Percentiles rank a stretch among this genome's conserved stretches.
These are phyloP conservation scores for Epinotia bilunana DNA, from an alignment of 2,888 invertebrate genomes.

Conservation along the genomic window DNA sequence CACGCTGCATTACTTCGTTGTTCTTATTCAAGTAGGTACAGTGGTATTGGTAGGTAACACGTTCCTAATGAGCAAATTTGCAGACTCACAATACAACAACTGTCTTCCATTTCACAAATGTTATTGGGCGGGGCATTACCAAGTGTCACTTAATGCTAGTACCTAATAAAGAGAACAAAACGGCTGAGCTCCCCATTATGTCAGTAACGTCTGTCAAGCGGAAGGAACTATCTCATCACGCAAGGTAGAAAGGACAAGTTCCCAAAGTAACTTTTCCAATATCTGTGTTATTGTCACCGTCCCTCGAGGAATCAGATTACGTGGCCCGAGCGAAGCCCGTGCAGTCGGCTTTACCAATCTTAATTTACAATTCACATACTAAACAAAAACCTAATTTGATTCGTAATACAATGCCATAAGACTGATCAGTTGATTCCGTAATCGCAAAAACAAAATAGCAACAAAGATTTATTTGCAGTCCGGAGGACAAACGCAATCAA, in stretches of 20 bases:
- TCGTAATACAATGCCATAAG: slow-evolving; percentile 15
- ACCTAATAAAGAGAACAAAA: slow-evolving; percentile 1
- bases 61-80: too few relatives aligned
- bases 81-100: too few relatives aligned
- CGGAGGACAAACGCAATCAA: slow-evolving; percentile 22
- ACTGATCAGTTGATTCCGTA: background rate
- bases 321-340: slow-evolving; percentile 37
- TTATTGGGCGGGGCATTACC: background rate
- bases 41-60: too few relatives aligned
- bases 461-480: slow-evolving; percentile 32
- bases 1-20: too few relatives aligned
- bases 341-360: slow-evolving; percentile 33
- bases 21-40: too few relatives aligned
- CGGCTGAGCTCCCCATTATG: slow-evolving; percentile 30
- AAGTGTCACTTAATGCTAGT: background rate
- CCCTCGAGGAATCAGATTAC: slow-evolving; percentile 44
- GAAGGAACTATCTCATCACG: slow-evolving; percentile 35
- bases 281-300: slow-evolving; percentile 45
- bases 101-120: background rate
- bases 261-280: slow-evolving; percentile 46
- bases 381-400: background rate
- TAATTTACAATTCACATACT: background rate
- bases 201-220: slow-evolving; percentile 35
- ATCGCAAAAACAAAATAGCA: slow-evolving; percentile 19
- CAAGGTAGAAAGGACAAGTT: slow-evolving; percentile 41